Evolutionary conservation across 2,113 vertebrate genomes (phyloP).

Genomic region (Sapayoa aenigma): DNA sequence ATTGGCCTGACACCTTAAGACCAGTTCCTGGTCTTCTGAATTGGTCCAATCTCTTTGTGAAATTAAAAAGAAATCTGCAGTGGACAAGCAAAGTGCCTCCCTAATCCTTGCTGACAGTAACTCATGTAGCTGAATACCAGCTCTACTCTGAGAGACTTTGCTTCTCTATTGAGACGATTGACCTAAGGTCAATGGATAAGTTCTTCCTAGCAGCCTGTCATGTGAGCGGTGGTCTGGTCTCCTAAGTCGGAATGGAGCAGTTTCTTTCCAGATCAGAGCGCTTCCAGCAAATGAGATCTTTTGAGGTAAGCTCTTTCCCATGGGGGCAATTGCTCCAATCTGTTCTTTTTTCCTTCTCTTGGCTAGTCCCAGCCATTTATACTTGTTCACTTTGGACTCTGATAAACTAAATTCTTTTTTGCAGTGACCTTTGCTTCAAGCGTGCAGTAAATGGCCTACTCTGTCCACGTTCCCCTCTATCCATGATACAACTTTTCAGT

Average conservation of each 20-base stretch:
- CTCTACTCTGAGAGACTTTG: neutral
- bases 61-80: accelerated
- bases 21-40: neutral
- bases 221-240: neutral
- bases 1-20: neutral
- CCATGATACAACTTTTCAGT: neutral
- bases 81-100: neutral
- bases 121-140: neutral
- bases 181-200: neutral
- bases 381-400: neutral
- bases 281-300: conserved; percentile 12
- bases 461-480: neutral
- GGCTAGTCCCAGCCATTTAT: neutral
- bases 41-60: neutral
- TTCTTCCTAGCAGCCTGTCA: neutral
- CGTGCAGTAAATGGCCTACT: neutral
- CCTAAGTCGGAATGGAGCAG: neutral
- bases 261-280: neutral
- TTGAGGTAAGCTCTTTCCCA: neutral
- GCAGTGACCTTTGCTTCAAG: neutral
- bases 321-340: neutral
- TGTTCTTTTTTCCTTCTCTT: neutral
- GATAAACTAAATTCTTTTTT: neutral
- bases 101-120: neutral
- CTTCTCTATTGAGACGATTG: neutral